Conservation (phyloP, 2,113 vertebrate species). For the Dromas ardeola region DNA sequence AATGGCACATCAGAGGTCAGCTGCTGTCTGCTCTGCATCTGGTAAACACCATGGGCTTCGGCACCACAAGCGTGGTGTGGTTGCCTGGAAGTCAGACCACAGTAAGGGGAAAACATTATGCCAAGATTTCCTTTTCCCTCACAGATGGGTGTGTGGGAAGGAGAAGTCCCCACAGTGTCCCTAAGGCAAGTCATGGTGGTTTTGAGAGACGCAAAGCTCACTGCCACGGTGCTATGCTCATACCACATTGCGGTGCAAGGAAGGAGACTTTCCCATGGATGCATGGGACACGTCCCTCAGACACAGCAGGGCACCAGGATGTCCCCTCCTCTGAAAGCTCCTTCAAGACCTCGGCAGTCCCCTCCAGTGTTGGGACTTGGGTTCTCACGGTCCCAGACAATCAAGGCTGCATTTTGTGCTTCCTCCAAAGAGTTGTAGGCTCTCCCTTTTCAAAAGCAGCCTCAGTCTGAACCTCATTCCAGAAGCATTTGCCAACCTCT, state of each 20-base stretch:
- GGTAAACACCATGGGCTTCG: neutral
- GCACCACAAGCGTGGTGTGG: fast-evolving
- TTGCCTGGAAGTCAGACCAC: neutral
- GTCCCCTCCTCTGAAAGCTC: neutral
- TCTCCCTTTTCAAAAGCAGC: neutral
- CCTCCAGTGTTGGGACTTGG: fast-evolving
- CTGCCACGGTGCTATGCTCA: neutral
- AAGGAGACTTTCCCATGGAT: neutral
- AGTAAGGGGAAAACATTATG: neutral
- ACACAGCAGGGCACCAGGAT: neutral
- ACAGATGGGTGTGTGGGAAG: neutral
- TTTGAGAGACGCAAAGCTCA: neutral
- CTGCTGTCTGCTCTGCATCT: neutral
- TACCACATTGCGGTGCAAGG: neutral
- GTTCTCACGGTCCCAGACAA: neutral
- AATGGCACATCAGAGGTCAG: neutral
- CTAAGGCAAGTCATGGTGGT: neutral
- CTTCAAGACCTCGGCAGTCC: neutral
- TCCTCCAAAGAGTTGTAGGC: fast-evolving
- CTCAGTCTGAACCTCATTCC: neutral
- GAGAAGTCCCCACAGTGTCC: fast-evolving
- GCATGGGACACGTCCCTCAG: neutral
- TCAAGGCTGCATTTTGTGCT: neutral
- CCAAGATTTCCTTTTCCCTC: neutral
- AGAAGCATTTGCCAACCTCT: neutral